Conservation (phyloP, 2,888 invertebrate genomes). For the Dolichomitus sp. region DNA sequence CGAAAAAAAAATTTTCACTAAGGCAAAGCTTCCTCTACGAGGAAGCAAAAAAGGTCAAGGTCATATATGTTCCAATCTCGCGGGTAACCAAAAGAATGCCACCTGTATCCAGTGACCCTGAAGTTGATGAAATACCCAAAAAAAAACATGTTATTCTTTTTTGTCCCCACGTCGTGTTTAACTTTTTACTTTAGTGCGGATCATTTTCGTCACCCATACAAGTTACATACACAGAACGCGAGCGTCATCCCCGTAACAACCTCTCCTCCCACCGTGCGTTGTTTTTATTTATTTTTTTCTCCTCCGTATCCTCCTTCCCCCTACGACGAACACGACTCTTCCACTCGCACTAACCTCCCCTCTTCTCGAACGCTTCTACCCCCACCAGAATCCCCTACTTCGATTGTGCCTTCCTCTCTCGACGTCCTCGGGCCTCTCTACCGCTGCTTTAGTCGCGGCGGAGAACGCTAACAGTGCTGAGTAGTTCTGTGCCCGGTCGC, state of each 20-base stretch:
- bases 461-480: slow-evolving; percentile 36
- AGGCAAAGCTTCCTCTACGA: too few species aligned
- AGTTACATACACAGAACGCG: background rate
- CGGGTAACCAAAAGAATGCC: background rate
- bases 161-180: background rate
- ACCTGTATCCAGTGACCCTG: too few species aligned
- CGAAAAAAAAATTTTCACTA: too few species aligned
- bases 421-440: slow-evolving; percentile 42
- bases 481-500: slow-evolving; percentile 35
- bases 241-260: slow-evolving; percentile 9
- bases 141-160: too few species aligned
- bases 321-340: slow-evolving; percentile 9
- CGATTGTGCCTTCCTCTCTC: slow-evolving; percentile 48
- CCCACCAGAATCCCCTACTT: background rate
- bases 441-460: slow-evolving; percentile 19
- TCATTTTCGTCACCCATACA: slow-evolving; percentile 20
- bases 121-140: too few species aligned
- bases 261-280: background rate
- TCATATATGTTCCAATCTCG: too few species aligned
- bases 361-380: background rate
- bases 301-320: slow-evolving; percentile 7
- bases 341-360: slow-evolving; percentile 30
- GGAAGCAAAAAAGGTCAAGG: too few species aligned
- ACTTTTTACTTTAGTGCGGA: background rate
- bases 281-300: background rate